Evolutionary conservation across 1,140 invertebrate species (phyloP), one percentile per base, ranked within the genome.

Genomic region (Agrilus planipennis): DNA sequence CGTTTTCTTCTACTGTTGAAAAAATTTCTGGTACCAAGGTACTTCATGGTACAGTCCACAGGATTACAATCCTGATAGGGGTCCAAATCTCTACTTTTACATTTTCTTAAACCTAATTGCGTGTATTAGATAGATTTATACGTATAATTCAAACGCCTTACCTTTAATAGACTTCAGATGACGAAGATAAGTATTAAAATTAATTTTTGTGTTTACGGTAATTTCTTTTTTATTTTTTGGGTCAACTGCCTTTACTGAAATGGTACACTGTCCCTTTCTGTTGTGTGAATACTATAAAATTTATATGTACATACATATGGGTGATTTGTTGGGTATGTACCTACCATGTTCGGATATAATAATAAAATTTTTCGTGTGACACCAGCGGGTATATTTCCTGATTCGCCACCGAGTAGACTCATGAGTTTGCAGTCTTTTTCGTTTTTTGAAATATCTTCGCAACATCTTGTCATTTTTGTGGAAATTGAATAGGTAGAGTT

Each of bases 11-110:
- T 54, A 14, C 42, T 41, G 49, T 61, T 61, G 46, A 54, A 71
- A 50, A 60, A 65, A 27, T 64, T 60, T 31, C 61, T 62, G 11
- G 47, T 55, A 3, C 64, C 68, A 39, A 67, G 60, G 42, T 73
- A 72, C 54, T 67, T 64, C 28, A 54, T 54, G 11, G 67, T 64
- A 51, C 71, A 74, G 34, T 69, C 52, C 0, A 72, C 68, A 18
- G 68, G 64, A 16, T 54, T 47, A 46, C 70, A 74, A 12, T 63
- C 49, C 41, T 72, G 64, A n/a, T 72, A 49, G 4, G 67, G 61
- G 45, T 72, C 67, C 46, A 66, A 52, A 47, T 72, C 71, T 17
- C 55, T 45, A 21, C 57, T 55, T 4, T 50, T 41, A 44, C 70
- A 74, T 17, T 43, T 41, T 60, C 20, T 58, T 43, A 36, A 58